A percentile compares a stretch with the other conserved stretches of the same genome.
Conservation (phyloP, 2,113 vertebrate genomes). For the Gavia stellata region DNA sequence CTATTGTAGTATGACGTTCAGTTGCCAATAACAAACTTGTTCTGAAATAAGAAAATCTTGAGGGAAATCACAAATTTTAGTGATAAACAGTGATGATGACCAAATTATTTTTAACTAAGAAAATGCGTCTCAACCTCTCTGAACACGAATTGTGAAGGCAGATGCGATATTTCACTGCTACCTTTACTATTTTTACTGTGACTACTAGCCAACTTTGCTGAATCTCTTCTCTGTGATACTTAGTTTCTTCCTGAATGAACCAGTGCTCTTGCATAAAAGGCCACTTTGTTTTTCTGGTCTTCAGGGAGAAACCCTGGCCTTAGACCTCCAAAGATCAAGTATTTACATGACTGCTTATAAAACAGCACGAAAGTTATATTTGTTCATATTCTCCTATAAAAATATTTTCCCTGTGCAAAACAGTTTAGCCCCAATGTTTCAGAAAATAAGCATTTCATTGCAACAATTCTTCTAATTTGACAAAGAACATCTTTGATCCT, state of each 20-base stretch:
- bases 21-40: background rate
- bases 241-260: background rate
- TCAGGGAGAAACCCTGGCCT: background rate
- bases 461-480: background rate
- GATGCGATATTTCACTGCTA: background rate
- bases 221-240: background rate
- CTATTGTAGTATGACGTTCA: accelerated
- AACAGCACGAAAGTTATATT: background rate
- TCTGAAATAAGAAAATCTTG: background rate
- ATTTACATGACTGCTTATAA: background rate
- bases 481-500: background rate
- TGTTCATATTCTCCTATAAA: background rate
- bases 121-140: background rate
- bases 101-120: background rate
- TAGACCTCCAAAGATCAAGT: background rate
- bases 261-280: background rate
- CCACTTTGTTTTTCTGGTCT: background rate
- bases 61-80: background rate
- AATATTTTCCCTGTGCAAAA: background rate
- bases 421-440: background rate
- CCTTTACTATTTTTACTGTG: background rate
- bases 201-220: background rate
- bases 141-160: background rate
- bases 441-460: background rate
- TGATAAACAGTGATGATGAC: background rate